Evolutionary conservation across 2,888 invertebrate species (phyloP), one percentile per base, ranked within the genome.

Genomic region (Conchocele bisecta): DNA sequence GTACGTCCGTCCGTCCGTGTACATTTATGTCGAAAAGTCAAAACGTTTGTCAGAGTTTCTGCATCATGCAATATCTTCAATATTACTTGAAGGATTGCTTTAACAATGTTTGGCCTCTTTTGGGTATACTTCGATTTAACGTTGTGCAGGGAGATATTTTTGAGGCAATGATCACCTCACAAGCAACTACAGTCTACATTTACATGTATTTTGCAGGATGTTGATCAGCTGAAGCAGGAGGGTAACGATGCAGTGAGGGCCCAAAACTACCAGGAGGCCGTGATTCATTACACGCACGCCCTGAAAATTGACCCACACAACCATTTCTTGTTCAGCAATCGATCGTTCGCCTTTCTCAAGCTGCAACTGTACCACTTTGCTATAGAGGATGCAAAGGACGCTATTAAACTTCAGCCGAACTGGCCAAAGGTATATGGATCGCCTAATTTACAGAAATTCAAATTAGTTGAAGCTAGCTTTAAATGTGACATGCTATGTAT

Each of bases 261-360:
- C 81, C 93, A 93, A 58, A 95, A 95, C 87, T 95, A 92, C 89
- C 93, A 94, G 78, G 95, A 95, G 91, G 96, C 96, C 5, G 93
- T 95, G 70, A 91, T 96, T 64, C 94, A 95, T 91, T 96, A 96
- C 88, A 95, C 95, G 0, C 94, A 95, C 83, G 96, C 95, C 2
- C 94, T 96, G 80, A 95, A 95, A 91, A 88, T 94, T 82, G 95
- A 95, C 79, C 94, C 94, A 9, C 93, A 93, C 73, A 95, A 95
- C 91, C 94, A 93, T 86, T 92, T 94, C 17, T 89, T 96, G 48
- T 95, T 94, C 91, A 96, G 96, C 87, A 96, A 96, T 90, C 93
- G 96, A 86, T 96, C 96, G 5, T 93, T 94, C 86, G 95, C 95
- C 13, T 96, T 95, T 91, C 91, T 96, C 35, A 95, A 95, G 91